A percentile compares a stretch with the other conserved stretches of the same genome.
These are phyloP conservation scores for Hirudo medicinalis DNA, from an alignment of 1,140 invertebrate species.

Conservation along the genomic window DNA sequence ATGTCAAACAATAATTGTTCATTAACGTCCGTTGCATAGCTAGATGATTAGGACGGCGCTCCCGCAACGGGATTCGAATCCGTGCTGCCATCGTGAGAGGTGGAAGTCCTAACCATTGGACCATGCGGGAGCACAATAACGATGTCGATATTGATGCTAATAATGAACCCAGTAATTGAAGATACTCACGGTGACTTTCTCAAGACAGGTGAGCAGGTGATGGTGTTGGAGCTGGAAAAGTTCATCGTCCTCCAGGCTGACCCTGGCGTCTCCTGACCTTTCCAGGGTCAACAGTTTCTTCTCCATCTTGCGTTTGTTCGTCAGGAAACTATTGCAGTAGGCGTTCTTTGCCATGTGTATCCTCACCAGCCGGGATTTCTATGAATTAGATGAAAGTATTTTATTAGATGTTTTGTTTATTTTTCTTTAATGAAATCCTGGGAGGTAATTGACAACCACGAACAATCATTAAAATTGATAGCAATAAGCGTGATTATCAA, in stretches of 20 bases:
- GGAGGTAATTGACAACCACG: too few relatives aligned
- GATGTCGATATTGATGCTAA: background rate
- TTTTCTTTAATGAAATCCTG: too few relatives aligned
- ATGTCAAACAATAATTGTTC: too few relatives aligned
- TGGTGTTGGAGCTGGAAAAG: slow-evolving; percentile 99
- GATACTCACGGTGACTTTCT: slow-evolving; percentile 81
- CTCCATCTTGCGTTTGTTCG: slow-evolving; percentile 96
- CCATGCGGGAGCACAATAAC: too few relatives aligned
- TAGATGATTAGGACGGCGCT: too few relatives aligned
- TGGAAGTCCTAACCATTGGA: too few relatives aligned
- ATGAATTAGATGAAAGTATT: slow-evolving; percentile 26
- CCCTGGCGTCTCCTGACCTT: slow-evolving; percentile 53
- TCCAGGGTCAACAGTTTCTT: slow-evolving; percentile 51
- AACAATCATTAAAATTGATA: too few relatives aligned
- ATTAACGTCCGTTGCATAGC: too few relatives aligned
- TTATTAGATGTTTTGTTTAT: background rate
- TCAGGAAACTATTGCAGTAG: slow-evolving; percentile 93
- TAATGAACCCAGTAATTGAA: background rate
- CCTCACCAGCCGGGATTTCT: slow-evolving; percentile 94
- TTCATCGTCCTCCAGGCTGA: slow-evolving; percentile 74
- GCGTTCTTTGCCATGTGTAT: slow-evolving; percentile 97
- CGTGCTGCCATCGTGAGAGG: too few relatives aligned
- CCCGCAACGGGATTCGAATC: too few relatives aligned
- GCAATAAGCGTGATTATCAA: too few relatives aligned
- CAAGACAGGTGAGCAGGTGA: slow-evolving; percentile 88